Evolutionary conservation across 2,888 invertebrate genomes (phyloP), one percentile per base, ranked within the genome.

Genomic region (Amblyteles armatorius): DNA sequence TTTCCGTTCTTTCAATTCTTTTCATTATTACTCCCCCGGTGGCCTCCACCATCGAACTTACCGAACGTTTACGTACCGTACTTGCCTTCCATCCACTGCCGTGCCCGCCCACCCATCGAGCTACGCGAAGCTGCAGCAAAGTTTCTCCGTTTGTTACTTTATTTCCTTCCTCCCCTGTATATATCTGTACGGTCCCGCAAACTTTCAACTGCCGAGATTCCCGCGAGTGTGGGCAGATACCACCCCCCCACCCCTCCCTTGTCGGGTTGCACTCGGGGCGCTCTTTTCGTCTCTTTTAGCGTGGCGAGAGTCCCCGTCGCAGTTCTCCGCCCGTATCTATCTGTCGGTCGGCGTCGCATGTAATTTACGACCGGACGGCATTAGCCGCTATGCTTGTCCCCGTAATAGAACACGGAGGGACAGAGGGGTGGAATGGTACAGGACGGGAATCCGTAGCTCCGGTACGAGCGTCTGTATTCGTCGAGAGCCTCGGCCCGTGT

Each of bases 301-400:
- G 55, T 48, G 48, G 48, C 72, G 80, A 82, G 80, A 82, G 77
- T 77, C 76, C 74, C 72, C 76, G 29, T 16, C 16, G 44, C 19
- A 11, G 68, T 67, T 9, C 48, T 0, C 69, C 52, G n/a, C 4
- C n/a, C 33, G 57, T 65, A 36, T 72, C 89, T 89, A 36, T 72
- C 89, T 89, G 90, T 91, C 91, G 91, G 87, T 55, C 52, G 67
- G 11, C 89, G 90, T 90, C 90, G 88, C 86, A 90, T 57, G 84
- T 92, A 92, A 93, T 92, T 92, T 91, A 92, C 90, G 91, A 87
- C 87, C 88, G 91, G 89, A 87, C 90, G 90, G 91, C 90, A 91
- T 93, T 91, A 92, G 91, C 90, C 91, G 90, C 90, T 90, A 90
- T 90, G 89, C 89, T 89, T 89, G 91, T 89, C 88, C 88, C 86